Conservation (phyloP, 1,140 invertebrate genomes). For the Lasioglossum baleicum region DNA sequence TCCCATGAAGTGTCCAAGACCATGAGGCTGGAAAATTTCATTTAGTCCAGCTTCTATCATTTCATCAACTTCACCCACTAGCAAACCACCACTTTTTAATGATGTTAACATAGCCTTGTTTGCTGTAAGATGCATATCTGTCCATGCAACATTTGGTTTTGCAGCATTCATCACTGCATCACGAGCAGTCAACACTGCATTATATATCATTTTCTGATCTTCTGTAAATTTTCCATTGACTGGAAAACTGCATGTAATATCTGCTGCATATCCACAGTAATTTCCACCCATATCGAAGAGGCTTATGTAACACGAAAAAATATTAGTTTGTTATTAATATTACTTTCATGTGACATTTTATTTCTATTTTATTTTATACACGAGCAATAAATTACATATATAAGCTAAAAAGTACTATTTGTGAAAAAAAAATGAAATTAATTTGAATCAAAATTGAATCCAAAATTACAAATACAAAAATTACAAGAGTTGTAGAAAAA, state of each 20-base stretch:
- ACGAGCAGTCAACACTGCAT: constrained; percentile 93
- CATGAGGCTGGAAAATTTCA: constrained; percentile 97
- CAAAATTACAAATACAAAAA: too few species aligned
- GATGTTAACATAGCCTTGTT: constrained; percentile 89
- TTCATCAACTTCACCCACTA: constrained; percentile 91
- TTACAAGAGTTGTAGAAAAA: too few species aligned
- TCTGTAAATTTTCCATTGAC: constrained; percentile 96
- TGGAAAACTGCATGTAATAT: constrained; percentile 98
- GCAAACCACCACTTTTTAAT: constrained; percentile 87
- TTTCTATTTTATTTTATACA: too few species aligned
- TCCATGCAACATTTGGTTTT: constrained; percentile 95
- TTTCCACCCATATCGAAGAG: constrained; percentile 99
- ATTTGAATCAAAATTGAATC: too few species aligned
- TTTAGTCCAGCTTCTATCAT: constrained; percentile 91
- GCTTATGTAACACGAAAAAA: too few species aligned
- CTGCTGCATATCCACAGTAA: constrained; percentile 97
- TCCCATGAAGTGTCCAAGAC: constrained; percentile 96
- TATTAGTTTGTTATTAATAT: too few species aligned
- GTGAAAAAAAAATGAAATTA: too few species aligned
- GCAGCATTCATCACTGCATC: constrained; percentile 90
- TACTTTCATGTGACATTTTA: too few species aligned
- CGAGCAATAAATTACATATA: too few species aligned
- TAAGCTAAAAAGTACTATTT: too few species aligned
- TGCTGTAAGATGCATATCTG: constrained; percentile 95
- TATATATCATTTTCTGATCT: constrained; percentile 96